Percentiles rank a stretch among this genome's conserved stretches.
These are phyloP conservation scores for Glossophaga mutica DNA, from an alignment of 2,797 vertebrate genomes.

Conservation along the genomic window DNA sequence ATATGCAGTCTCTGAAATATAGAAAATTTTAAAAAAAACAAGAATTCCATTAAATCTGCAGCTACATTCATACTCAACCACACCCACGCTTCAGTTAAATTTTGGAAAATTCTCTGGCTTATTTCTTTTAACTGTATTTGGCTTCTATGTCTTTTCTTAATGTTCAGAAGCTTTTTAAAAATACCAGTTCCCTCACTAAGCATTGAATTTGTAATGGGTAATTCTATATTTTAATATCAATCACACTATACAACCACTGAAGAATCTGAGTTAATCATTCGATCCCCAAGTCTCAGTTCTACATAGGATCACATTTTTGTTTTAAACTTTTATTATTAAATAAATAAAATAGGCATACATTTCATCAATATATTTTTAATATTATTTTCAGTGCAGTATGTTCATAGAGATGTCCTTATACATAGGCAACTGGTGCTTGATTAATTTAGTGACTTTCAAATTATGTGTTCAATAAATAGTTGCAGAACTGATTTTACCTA, in stretches of 20 bases:
- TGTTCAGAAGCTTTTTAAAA: conserved; percentile 12
- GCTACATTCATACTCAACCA: not conserved
- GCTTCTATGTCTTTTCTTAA: not conserved
- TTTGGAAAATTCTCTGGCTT: conserved; percentile 21
- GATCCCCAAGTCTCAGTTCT: not conserved
- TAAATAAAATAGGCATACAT: not conserved
- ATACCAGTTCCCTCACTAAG: not conserved
- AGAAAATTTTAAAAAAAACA: conserved; percentile 26
- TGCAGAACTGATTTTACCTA: not conserved
- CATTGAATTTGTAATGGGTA: not conserved
- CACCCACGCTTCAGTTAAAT: not conserved
- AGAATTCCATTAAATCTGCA: conserved; percentile 14
- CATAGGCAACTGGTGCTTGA: not conserved
- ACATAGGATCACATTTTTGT: not conserved
- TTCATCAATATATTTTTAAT: not conserved
- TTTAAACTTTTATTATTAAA: not conserved
- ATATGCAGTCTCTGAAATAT: not conserved
- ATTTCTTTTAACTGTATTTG: conserved; percentile 33
- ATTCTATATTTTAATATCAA: not conserved
- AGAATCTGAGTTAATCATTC: not conserved
- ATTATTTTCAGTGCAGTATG: not conserved
- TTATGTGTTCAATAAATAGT: not conserved
- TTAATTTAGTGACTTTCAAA: not conserved
- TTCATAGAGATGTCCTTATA: not conserved
- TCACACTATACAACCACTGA: not conserved